Evolutionary conservation across 2,113 vertebrate genomes (phyloP).

Genomic region (Oenanthe oenanthe): DNA sequence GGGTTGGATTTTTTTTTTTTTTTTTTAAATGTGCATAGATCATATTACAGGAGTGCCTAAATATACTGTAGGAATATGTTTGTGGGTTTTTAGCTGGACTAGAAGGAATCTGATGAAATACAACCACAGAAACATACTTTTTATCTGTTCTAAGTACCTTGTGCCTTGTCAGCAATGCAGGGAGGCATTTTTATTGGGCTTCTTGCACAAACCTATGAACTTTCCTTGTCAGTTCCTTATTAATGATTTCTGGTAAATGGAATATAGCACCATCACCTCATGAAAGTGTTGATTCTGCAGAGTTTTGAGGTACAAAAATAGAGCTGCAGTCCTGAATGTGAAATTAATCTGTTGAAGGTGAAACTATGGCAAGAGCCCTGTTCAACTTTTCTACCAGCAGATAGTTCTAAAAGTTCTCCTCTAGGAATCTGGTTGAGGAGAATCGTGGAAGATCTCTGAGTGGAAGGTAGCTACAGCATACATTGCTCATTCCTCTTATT

Average conservation of each 20-base stretch:
- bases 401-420: neutral
- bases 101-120: neutral
- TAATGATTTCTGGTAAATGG: neutral
- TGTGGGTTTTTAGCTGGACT: conserved; percentile 22
- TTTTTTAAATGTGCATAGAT: neutral
- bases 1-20: neutral
- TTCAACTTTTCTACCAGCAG: neutral
- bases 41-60: conserved; percentile 17
- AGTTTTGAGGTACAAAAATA: neutral
- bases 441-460: neutral
- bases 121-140: neutral
- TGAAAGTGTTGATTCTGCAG: neutral
- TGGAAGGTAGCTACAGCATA: neutral
- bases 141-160: neutral
- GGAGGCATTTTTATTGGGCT: conserved; percentile 19
- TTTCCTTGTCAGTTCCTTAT: neutral
- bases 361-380: neutral
- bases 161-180: neutral
- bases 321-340: neutral
- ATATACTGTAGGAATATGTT: neutral
- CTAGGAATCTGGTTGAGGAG: neutral
- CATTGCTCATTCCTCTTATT: neutral
- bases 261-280: neutral
- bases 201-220: neutral
- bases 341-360: neutral